These are phyloP conservation scores for Halcyon senegalensis DNA, from an alignment of 2,113 vertebrate genomes.

Conservation along the genomic window DNA sequence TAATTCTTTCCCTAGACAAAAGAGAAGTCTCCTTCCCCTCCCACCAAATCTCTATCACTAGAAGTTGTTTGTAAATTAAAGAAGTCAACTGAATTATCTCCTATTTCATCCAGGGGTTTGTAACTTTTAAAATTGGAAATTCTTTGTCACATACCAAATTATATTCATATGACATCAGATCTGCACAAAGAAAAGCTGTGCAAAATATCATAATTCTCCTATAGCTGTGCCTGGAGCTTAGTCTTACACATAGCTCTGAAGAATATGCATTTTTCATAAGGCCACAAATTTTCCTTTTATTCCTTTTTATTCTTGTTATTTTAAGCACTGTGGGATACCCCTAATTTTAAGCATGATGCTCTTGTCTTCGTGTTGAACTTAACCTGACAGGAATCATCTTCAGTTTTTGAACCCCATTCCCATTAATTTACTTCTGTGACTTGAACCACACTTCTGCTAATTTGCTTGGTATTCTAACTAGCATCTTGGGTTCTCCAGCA, in stretches of 20 bases:
- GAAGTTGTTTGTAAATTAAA: background rate
- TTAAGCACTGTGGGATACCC: background rate
- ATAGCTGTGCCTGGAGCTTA: background rate
- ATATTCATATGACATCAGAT: background rate
- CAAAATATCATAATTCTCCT: background rate
- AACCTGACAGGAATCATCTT: background rate
- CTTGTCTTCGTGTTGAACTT: background rate
- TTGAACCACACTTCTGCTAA: background rate
- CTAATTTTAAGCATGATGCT: background rate
- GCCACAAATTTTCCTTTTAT: background rate
- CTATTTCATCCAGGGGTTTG: background rate
- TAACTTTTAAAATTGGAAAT: background rate
- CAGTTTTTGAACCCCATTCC: background rate
- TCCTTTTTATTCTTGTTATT: background rate
- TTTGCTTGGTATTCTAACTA: background rate
- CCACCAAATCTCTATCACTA: background rate
- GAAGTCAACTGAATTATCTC: background rate
- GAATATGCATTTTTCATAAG: background rate
- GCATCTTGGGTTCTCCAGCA: background rate
- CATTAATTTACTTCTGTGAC: background rate
- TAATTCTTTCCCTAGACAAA: constrained; percentile 11
- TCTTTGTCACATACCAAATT: background rate
- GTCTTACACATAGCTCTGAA: background rate
- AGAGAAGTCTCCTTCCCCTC: background rate
- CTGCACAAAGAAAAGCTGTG: background rate